Evolutionary conservation across 53 echinoderm and acorn worm genomes (phyloP).

Genomic region (Henricia sp.): DNA sequence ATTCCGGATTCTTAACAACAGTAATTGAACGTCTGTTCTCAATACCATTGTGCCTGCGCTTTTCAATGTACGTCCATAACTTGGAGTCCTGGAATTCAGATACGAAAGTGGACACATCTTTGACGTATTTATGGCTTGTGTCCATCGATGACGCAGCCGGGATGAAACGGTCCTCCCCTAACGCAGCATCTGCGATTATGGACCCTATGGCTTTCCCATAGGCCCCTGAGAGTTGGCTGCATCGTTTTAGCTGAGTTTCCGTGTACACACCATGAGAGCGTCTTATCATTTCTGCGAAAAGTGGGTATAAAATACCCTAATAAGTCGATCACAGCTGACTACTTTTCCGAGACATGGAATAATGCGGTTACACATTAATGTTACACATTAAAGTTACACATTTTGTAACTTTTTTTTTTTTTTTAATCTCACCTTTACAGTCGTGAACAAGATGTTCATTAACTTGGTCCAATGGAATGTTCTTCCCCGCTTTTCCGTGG

Average conservation of each 20-base stretch:
- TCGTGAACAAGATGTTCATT: neutral
- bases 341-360: too few relatives aligned
- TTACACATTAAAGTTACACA: too few relatives aligned
- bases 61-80: neutral
- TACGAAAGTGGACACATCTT: neutral
- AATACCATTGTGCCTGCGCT: neutral
- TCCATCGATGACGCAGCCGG: neutral
- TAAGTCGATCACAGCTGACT: too few relatives aligned
- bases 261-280: constrained; percentile 10
- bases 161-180: neutral
- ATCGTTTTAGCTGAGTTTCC: neutral
- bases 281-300: neutral
- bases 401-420: too few relatives aligned
- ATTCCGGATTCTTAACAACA: neutral
- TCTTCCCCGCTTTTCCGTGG: neutral
- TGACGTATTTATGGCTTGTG: neutral
- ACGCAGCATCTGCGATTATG: neutral
- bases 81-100: neutral
- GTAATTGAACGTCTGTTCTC: neutral
- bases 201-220: neutral
- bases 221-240: constrained; percentile 3
- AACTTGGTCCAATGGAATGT: neutral
- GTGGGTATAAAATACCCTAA: too few relatives aligned
- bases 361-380: too few relatives aligned
- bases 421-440: neutral